Conservation (phyloP, 2,888 invertebrate genomes). For the Synanthedon tipuliformis region DNA sequence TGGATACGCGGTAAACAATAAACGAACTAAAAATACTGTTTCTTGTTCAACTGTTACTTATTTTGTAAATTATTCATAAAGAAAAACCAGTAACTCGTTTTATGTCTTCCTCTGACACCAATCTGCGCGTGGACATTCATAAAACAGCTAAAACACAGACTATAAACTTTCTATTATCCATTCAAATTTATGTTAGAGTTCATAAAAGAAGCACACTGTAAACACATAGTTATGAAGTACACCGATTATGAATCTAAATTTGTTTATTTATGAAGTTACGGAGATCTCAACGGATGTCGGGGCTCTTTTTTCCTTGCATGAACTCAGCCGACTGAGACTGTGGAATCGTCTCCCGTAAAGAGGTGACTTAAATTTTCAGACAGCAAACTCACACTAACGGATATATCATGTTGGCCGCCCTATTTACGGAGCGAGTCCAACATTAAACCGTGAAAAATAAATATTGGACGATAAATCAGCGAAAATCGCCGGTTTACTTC, state of each 20-base stretch:
- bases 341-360: constrained; percentile 11
- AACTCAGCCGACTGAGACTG: neutral
- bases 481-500: constrained; percentile 55
- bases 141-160: constrained; percentile 32
- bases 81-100: constrained; percentile 14
- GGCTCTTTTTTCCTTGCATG: neutral
- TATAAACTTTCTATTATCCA: constrained; percentile 46
- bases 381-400: constrained; percentile 18
- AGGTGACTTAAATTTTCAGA: constrained; percentile 29
- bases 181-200: constrained; percentile 29
- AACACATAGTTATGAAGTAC: constrained; percentile 19
- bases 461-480: constrained; percentile 61
- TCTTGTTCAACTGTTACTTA: no score
- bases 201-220: constrained; percentile 34
- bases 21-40: no score
- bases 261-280: no score
- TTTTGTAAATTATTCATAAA: no score
- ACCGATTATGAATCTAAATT: constrained; percentile 4
- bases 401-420: constrained; percentile 9
- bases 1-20: no score
- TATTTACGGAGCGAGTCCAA: constrained; percentile 39
- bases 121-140: constrained; percentile 23
- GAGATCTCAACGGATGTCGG: constrained; percentile 4
- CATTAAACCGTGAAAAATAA: constrained; percentile 59
- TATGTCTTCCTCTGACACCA: constrained; percentile 32